Conservation (phyloP, 1,140 invertebrate genomes). For the Tetraneura akinire region DNA sequence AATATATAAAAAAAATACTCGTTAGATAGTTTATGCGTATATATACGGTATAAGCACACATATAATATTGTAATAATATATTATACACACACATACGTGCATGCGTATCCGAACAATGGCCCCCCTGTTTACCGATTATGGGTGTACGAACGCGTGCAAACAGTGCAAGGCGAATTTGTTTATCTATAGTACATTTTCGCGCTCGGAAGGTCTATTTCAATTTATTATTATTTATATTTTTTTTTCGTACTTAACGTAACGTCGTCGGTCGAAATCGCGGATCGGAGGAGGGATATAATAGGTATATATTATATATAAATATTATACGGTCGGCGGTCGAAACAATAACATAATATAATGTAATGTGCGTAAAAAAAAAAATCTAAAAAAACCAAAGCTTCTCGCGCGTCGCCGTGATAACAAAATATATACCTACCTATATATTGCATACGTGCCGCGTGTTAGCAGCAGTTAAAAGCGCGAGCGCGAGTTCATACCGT, state of each 20-base stretch:
- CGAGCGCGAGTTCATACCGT: not conserved
- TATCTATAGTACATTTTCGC: constrained; percentile 37
- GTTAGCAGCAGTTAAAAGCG: constrained; percentile 2
- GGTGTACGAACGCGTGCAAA: constrained; percentile 7
- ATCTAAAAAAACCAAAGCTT: not conserved
- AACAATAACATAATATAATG: not conserved
- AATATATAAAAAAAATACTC: too few relatives aligned
- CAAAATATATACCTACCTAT: too few relatives aligned
- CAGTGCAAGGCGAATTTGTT: constrained; percentile 26
- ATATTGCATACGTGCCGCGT: not conserved
- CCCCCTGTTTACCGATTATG: constrained; percentile 34
- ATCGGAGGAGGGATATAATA: not conserved
- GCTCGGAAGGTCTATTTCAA: constrained; percentile 17
- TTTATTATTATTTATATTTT: constrained; percentile 11
- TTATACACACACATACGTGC: not conserved
- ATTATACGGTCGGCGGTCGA: not conserved
- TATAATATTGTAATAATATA: not conserved
- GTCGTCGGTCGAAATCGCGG: not conserved
- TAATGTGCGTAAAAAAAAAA: not conserved
- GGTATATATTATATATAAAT: too few relatives aligned
- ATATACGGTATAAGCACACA: not conserved
- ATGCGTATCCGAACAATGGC: not conserved
- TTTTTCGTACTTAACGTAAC: not conserved
- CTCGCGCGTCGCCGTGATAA: not conserved
- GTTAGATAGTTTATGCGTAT: too few relatives aligned